Base-by-base conservation (phyloP, 2,797 vertebrate species). In the Momotus momota region DNA sequence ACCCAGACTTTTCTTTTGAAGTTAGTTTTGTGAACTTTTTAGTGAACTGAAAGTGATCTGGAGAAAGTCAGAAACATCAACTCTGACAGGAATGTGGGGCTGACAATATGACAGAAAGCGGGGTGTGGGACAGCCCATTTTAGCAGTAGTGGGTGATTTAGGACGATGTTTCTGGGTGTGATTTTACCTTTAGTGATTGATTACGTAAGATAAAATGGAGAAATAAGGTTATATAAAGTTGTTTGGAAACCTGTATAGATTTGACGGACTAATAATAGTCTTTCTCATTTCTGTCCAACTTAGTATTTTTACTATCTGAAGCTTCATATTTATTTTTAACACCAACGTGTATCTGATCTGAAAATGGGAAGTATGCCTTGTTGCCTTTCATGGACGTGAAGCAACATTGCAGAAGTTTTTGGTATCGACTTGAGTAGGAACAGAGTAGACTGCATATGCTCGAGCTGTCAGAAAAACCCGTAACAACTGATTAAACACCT, bases 401-500 rank as follows among this genome's bases (percentile, higher is more conserved):
- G 46, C 48, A 81, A 88, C 61, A 49, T 31, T 79, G 38, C 43
- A 74, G 31, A 96, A 95, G 43, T 90, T 95, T 82, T 86, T 55
- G 29, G 41, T 78, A 66, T 62, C 79, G 73, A 73, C 66, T 86
- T 88, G 27, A 73, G 58, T 81, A 75, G 74, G 46, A 79, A 13
- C 20, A 62, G 58, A 55, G 81, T 84, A 62, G n/a, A 43, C 19
- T 94, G 26, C 49, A 27, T 86, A 65, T 61, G 72, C 62, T 72
- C 33, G 72, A 90, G 51, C 62, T 96, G 92, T 95, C 92, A 93
- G 82, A 91, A 93, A 91, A 85, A 57, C 49, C 48, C 0, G 10
- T 78, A 93, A 80, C 65, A 74, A 88, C 86, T 94, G 92, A 93
- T 96, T 94, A 93, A 94, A 83, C 66, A 90, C 69, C 40, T 93